Percentiles rank a stretch among this genome's conserved stretches.
phyloP scores from a whole-genome alignment of 2,113 vertebrate genomes.

The Oostethus manadensis region DNA sequence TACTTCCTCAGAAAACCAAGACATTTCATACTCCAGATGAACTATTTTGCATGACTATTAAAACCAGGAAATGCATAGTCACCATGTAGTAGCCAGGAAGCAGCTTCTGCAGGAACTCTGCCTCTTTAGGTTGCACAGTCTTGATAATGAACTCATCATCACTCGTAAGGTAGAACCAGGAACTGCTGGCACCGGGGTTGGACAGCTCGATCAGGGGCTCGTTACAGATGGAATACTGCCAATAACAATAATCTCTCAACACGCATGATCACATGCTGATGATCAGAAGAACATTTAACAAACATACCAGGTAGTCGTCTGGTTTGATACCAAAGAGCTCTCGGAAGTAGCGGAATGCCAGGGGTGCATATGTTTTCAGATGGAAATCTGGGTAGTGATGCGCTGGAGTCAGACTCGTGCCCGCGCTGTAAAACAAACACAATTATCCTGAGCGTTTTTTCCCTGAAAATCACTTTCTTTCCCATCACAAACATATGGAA shows the following conservation, averaged over 20 bases:
- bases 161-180: slow-evolving; percentile 94
- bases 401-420: slow-evolving; percentile 93
- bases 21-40: no score
- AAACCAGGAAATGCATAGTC: not conserved
- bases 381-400: slow-evolving; percentile 94
- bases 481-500: no score
- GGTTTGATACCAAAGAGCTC: slow-evolving; percentile 97
- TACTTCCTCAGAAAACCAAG: no score
- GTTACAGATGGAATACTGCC: slow-evolving; percentile 90
- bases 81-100: slow-evolving; percentile 98
- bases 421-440: slow-evolving; percentile 73
- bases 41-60: no score
- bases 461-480: no score
- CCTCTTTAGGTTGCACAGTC: slow-evolving; percentile 95
- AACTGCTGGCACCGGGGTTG: slow-evolving; percentile 94
- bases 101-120: slow-evolving; percentile 94
- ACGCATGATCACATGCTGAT: not conserved
- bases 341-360: slow-evolving; percentile 96
- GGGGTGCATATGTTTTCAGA: slow-evolving; percentile 92
- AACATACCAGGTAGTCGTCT: slow-evolving; percentile 92
- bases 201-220: slow-evolving; percentile 92
- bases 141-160: slow-evolving; percentile 98
- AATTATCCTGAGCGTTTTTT: not conserved
- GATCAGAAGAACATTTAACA: no score
- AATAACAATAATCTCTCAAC: slow-evolving; percentile 8